Base-by-base conservation (phyloP, 2,113 vertebrate genomes). In the Gambusia holbrooki region DNA sequence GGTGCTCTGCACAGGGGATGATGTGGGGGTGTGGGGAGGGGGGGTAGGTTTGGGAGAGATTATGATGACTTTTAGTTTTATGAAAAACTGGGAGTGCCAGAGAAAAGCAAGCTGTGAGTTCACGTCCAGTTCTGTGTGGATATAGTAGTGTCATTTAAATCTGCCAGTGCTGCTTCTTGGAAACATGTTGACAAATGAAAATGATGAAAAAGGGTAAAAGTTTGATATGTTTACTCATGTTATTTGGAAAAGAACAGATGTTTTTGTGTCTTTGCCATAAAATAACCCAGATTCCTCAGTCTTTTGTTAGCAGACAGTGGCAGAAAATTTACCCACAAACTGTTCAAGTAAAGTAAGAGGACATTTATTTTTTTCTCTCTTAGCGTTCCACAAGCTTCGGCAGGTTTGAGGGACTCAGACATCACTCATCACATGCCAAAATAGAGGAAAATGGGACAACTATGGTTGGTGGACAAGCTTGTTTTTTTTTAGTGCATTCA, bases 341-440 rank as follows among this genome's bases (percentile, higher is more conserved):
- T 10, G 51, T 9, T 58, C 45, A 19, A 48, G 45, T 48, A 48
- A 48, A 48, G 13, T 42, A 19, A 48, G 17, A 42, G 40, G 14
- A 42, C 40, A 5, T 17, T 13, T 48, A 63, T 69, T 19, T 6
- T 51, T 17, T 1, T 27, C 25, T 51, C 7, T 65, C 81, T 19
- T 91, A 98, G 97, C 95, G 96, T 75, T 95, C 96, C 10, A 96
- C 95, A 42, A 98, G 97, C 87, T 97, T 97, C 76, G 96, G 96
- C 74, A 95, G 80, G 79, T 97, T 98, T 75, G 96, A 98, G 32
- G 91, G 91, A 9, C 93, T 94, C 85, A 95, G 91, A 76, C 92
- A 95, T 62, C 92, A 92, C 6, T 73, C 93, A 3, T 92, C 95
- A 0, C 51, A 80, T 62, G 86, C 92, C 61, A 96, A 94, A 76